Evolutionary conservation across 2,888 invertebrate genomes (phyloP).

Genomic region (Mythimna loreyi): DNA sequence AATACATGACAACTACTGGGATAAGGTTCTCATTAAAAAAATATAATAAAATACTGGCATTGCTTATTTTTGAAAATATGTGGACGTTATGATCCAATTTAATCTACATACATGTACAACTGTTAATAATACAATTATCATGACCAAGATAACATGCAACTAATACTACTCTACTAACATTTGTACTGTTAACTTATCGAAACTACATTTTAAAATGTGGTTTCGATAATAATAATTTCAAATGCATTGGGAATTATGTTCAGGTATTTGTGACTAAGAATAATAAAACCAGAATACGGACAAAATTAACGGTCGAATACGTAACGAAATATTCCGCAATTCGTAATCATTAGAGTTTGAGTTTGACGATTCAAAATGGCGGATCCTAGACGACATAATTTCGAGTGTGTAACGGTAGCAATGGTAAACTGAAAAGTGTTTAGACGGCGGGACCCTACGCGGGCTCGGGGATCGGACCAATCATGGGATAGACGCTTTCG

Average conservation of each 20-base stretch:
- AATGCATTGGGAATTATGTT: conserved; percentile 5
- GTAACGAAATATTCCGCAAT: conserved; percentile 30
- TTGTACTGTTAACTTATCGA: neutral
- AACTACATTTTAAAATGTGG: neutral
- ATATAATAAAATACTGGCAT: neutral
- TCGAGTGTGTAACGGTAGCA: conserved; percentile 63
- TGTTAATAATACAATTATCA: conserved; percentile 19
- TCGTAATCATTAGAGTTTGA: conserved; percentile 41
- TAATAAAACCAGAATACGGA: neutral
- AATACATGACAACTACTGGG: neutral
- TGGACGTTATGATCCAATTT: neutral
- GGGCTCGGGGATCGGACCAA: conserved; percentile 63
- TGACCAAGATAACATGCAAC: conserved; percentile 16
- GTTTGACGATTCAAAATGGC: conserved; percentile 72
- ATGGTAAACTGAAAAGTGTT: conserved; percentile 57
- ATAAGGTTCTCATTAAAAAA: neutral
- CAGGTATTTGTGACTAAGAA: too few species aligned
- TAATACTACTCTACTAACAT: conserved; percentile 21
- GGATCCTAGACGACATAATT: conserved; percentile 68
- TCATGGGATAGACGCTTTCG: conserved; percentile 57
- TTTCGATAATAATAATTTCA: neutral
- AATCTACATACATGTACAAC: neutral
- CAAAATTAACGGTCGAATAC: conserved; percentile 10
- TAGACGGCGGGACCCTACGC: conserved; percentile 66
- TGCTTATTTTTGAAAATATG: neutral